phyloP scores from a whole-genome alignment of 2,888 invertebrate genomes.

The Ligdia adustata region DNA sequence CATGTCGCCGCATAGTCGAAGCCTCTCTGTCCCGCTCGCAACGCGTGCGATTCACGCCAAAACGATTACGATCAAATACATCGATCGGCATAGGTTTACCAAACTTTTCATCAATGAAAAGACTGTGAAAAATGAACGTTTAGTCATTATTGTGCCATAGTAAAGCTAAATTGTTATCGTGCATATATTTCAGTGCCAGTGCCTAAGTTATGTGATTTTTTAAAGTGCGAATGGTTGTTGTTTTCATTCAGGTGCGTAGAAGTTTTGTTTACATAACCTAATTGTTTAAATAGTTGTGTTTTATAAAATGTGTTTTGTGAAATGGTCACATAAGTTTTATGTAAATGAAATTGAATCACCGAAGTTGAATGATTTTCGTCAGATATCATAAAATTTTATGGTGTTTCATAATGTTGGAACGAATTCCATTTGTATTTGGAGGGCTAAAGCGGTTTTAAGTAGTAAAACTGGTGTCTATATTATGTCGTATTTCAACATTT shows the following conservation, averaged over 20 bases:
- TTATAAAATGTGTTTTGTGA: constrained; percentile 4
- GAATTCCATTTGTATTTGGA: constrained; percentile 22
- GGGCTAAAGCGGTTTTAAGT: constrained; percentile 21
- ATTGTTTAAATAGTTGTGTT: constrained; percentile 2
- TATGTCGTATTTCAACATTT: constrained; percentile 11
- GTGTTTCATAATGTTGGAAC: constrained; percentile 26
- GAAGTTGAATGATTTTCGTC: constrained; percentile 27
- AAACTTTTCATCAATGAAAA: constrained; percentile 78
- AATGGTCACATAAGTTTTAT: constrained; percentile 18
- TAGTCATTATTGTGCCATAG: constrained; percentile 18
- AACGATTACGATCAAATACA: constrained; percentile 39
- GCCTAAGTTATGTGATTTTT: constrained; percentile 16
- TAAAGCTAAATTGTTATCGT: constrained; percentile 12
- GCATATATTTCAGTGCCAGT: constrained; percentile 20
- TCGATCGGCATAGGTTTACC: constrained; percentile 58
- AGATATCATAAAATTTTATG: constrained; percentile 30
- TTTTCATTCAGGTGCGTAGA: constrained; percentile 26
- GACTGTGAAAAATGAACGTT: constrained; percentile 48
- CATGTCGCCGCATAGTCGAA: constrained; percentile 53
- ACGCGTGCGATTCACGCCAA: constrained; percentile 65
- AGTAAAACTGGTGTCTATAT: constrained; percentile 12
- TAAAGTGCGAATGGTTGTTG: constrained; percentile 18
- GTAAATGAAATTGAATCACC: constrained; percentile 14
- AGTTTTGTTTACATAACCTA: constrained; percentile 20
- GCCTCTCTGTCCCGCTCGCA: constrained; percentile 63